These are phyloP conservation scores for Phrynocephalus versicolor DNA, from an alignment of 2,113 vertebrate genomes.

Conservation along the genomic window DNA sequence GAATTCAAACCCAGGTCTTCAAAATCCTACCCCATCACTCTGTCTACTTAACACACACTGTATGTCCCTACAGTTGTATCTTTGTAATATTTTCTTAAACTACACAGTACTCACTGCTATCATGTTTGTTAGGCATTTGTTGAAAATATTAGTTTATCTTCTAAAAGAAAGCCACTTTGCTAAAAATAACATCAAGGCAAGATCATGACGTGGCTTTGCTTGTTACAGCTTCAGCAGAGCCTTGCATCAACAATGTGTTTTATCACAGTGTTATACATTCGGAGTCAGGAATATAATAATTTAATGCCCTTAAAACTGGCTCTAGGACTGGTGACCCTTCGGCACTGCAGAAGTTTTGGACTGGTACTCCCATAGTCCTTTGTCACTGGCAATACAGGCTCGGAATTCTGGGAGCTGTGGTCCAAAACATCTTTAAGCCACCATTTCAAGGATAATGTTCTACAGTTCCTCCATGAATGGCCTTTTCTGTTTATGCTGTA, in stretches of 20 bases:
- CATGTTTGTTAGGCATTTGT: not conserved
- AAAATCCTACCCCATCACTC: not conserved
- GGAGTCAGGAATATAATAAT: not conserved
- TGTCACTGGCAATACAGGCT: no score
- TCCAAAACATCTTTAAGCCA: not conserved
- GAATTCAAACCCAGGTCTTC: not conserved
- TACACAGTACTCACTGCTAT: not conserved
- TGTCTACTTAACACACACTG: not conserved
- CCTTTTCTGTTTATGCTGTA: constrained; percentile 1
- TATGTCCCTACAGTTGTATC: not conserved
- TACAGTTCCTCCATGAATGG: not conserved
- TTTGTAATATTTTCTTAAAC: not conserved
- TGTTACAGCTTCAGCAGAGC: not conserved
- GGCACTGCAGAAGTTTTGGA: no score
- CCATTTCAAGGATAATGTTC: not conserved
- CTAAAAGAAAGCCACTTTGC: not conserved
- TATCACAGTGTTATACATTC: not conserved
- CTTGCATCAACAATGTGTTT: not conserved
- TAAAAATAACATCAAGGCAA: not conserved
- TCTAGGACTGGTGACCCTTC: no score
- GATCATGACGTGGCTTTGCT: not conserved
- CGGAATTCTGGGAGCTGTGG: not conserved
- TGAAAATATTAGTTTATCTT: not conserved
- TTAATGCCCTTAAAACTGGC: no score
- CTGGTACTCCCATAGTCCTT: no score